phyloP scores from a whole-genome alignment of 2,888 invertebrate genomes.

The Euzophera pinguis region DNA sequence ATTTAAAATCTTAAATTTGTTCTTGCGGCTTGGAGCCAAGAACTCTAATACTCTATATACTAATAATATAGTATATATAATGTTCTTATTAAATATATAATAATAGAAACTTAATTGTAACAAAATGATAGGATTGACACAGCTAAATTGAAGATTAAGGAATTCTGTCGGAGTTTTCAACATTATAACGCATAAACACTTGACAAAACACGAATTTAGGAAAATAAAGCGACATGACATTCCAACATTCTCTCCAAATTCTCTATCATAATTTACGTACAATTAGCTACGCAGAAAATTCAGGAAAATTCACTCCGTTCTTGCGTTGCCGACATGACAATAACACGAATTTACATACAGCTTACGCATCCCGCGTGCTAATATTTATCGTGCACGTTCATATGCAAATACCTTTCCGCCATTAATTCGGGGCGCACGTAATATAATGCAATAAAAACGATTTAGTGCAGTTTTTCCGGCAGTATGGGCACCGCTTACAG shows the following conservation, averaged over 20 bases:
- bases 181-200: too few relatives aligned
- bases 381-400: constrained; percentile 29
- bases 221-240: too few relatives aligned
- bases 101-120: too few relatives aligned
- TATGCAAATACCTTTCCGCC: constrained; percentile 51
- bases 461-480: constrained; percentile 60
- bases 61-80: too few relatives aligned
- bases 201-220: too few relatives aligned
- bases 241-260: neutral
- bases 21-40: too few relatives aligned
- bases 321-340: constrained; percentile 1
- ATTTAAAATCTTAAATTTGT: too few relatives aligned
- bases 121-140: too few relatives aligned
- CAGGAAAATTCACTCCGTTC: neutral
- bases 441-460: constrained; percentile 72
- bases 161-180: too few relatives aligned
- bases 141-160: too few relatives aligned
- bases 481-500: constrained; percentile 26
- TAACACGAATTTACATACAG: constrained; percentile 5
- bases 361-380: constrained; percentile 2
- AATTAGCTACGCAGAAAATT: neutral
- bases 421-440: constrained; percentile 32
- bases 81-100: too few relatives aligned
- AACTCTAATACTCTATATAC: too few relatives aligned
- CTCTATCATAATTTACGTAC: neutral